phyloP scores from a whole-genome alignment of 53 echinoderm and acorn worm genomes.

The Luidia sarsii region DNA sequence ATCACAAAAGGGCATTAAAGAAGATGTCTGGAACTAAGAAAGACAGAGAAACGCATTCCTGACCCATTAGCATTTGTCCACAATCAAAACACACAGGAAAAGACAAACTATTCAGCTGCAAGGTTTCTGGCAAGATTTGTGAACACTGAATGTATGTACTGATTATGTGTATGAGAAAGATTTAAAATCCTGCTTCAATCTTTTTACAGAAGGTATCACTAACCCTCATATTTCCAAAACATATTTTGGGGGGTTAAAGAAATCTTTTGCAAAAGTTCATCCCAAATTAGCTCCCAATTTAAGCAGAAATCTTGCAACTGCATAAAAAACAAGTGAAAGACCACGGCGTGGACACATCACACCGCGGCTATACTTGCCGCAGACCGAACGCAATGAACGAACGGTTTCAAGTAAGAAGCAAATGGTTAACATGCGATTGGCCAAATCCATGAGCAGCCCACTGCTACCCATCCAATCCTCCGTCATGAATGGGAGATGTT shows the following conservation, averaged over 20 bases:
- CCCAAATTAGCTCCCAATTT: too few species aligned
- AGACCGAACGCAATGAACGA: slow-evolving; percentile 48
- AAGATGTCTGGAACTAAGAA: background rate
- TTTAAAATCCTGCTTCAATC: too few species aligned
- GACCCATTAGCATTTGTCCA: background rate
- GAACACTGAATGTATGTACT: too few species aligned
- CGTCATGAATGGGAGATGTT: slow-evolving; percentile 24
- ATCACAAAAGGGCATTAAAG: background rate
- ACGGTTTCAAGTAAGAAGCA: slow-evolving; percentile 26
- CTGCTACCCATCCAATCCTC: slow-evolving; percentile 24
- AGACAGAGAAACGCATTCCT: too few species aligned
- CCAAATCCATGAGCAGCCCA: too few species aligned
- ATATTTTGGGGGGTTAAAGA: too few species aligned
- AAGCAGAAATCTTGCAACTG: too few species aligned
- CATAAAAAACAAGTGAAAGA: slow-evolving; percentile 62
- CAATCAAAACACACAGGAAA: slow-evolving; percentile 24
- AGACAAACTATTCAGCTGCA: slow-evolving; percentile 26
- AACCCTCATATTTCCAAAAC: too few species aligned
- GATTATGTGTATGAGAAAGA: too few species aligned
- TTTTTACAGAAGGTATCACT: too few species aligned
- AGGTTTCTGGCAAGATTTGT: background rate
- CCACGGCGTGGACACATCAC: slow-evolving; percentile 90
- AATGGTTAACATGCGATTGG: slow-evolving; percentile 6
- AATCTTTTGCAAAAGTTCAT: too few species aligned
- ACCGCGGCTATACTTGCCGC: slow-evolving; percentile 99